These are phyloP conservation scores for Asbolus verrucosus DNA, from an alignment of 1,140 invertebrate species.

Conservation along the genomic window DNA sequence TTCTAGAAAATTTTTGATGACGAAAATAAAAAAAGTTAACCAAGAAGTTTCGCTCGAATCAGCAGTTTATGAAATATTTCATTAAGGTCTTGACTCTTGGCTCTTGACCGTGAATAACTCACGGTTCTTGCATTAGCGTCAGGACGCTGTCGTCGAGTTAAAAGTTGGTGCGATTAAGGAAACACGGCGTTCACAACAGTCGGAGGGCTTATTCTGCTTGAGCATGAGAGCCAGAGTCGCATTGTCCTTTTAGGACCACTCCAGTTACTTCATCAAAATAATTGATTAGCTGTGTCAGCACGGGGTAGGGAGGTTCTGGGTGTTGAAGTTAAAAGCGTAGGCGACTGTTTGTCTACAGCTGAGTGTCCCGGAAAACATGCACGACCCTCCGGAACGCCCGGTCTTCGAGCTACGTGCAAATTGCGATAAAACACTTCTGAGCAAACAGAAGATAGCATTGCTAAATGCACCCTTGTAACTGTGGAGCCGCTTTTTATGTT, in stretches of 20 bases:
- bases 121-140: conserved; percentile 9
- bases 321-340: conserved; percentile 40
- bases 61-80: conserved; percentile 2
- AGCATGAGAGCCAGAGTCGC: conserved; percentile 6
- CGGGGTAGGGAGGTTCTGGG: not conserved
- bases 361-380: conserved; percentile 41
- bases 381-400: conserved; percentile 25
- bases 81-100: conserved; percentile 13
- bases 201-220: not conserved
- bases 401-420: conserved; percentile 38
- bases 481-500: not conserved
- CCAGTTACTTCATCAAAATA: conserved; percentile 42
- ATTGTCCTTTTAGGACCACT: conserved; percentile 34
- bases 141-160: conserved; percentile 1
- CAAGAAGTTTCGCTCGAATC: not conserved
- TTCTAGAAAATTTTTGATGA: too few relatives aligned
- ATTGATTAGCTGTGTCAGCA: conserved; percentile 39
- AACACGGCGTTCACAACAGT: not conserved
- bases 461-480: conserved; percentile 9
- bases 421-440: conserved; percentile 29
- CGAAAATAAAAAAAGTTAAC: too few relatives aligned
- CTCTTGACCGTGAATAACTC: conserved; percentile 17
- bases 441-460: conserved; percentile 32
- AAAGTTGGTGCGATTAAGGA: conserved; percentile 34
- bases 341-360: conserved; percentile 40